These are phyloP conservation scores for Drosophila suboccidentalis DNA, from an alignment of 2,888 invertebrate genomes.

Conservation along the genomic window DNA sequence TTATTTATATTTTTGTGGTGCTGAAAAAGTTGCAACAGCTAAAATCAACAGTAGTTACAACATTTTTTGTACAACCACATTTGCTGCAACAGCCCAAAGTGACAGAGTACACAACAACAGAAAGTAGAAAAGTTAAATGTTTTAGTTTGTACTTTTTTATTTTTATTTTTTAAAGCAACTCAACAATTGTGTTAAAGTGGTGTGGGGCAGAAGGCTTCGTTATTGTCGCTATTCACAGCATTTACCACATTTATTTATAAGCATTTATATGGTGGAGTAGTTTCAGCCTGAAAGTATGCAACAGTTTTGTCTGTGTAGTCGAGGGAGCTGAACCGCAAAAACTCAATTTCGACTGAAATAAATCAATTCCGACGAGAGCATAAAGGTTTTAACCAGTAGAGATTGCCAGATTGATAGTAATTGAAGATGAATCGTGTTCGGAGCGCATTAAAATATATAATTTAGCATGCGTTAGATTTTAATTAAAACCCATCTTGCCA, in stretches of 20 bases:
- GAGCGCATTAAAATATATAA: conserved; percentile 52
- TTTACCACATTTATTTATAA: conserved; percentile 10
- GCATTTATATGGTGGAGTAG: neutral
- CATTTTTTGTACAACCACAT: conserved; percentile 20
- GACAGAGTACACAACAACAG: conserved; percentile 31
- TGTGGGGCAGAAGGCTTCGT: conserved; percentile 9
- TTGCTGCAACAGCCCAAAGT: conserved; percentile 36
- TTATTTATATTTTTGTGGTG: conserved; percentile 34
- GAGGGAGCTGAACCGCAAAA: conserved; percentile 17
- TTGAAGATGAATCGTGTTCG: conserved; percentile 24
- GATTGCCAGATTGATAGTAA: conserved; percentile 29
- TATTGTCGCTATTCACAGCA: conserved; percentile 8
- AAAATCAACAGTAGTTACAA: conserved; percentile 46
- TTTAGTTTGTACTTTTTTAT: conserved; percentile 21
- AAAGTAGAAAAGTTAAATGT: conserved; percentile 22
- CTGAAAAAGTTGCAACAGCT: conserved; percentile 41
- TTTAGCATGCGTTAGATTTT: conserved; percentile 55
- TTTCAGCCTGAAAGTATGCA: conserved; percentile 18
- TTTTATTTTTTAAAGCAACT: conserved; percentile 8
- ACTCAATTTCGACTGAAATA: conserved; percentile 48
- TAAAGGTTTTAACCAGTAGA: conserved; percentile 10
- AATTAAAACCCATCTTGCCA: conserved; percentile 53
- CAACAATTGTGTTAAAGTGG: conserved; percentile 34
- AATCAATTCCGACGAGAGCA: conserved; percentile 31
- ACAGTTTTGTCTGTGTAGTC: conserved; percentile 9